phyloP scores from a whole-genome alignment of 2,113 vertebrate genomes.

The Theristicus caerulescens region DNA sequence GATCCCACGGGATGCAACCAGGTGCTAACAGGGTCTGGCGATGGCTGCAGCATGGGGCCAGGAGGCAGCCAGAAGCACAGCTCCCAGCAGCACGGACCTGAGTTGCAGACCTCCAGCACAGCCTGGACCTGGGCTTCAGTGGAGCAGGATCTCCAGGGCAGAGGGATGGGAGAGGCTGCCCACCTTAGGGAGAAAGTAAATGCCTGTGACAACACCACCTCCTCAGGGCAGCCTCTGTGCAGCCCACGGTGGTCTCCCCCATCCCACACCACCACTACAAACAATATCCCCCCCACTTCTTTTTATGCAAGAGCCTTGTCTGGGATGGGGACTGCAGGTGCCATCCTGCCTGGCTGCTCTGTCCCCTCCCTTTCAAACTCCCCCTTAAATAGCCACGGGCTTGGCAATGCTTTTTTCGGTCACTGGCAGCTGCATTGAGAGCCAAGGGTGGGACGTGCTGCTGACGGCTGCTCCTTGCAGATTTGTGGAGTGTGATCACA shows the following conservation, averaged over 20 bases:
- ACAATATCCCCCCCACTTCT: rapidly evolving
- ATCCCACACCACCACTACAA: neutral
- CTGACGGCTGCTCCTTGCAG: constrained; percentile 64
- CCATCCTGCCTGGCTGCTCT: neutral
- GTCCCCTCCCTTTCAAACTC: neutral
- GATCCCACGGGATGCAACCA: neutral
- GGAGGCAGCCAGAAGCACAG: neutral
- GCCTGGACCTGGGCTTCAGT: neutral
- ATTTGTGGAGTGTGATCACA: constrained; percentile 87
- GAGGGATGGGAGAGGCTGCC: neutral
- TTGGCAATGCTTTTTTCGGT: neutral
- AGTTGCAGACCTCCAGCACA: neutral
- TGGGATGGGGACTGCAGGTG: rapidly evolving
- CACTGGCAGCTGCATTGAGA: neutral
- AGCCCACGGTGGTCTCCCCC: neutral
- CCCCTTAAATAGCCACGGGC: neutral
- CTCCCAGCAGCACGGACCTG: rapidly evolving
- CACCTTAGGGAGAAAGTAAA: neutral
- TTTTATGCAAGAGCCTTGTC: rapidly evolving
- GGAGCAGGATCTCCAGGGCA: rapidly evolving
- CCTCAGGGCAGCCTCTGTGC: rapidly evolving
- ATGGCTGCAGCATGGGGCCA: neutral
- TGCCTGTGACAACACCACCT: neutral
- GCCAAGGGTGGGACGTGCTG: neutral
- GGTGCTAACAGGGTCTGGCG: neutral